Evolutionary conservation across 2,797 vertebrate species (phyloP).

Genomic region (Leuciscus waleckii): DNA sequence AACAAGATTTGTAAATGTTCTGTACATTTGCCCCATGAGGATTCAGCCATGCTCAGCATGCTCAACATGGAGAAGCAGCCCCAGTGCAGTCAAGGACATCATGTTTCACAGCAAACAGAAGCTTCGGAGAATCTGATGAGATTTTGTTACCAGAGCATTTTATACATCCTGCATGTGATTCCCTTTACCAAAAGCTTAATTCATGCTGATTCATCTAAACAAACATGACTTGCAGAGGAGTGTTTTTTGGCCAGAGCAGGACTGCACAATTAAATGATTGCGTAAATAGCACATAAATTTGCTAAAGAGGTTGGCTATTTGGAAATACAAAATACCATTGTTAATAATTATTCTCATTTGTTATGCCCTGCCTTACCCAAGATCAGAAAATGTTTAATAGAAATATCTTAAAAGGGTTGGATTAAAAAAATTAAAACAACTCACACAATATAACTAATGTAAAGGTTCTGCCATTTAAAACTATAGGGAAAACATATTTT

Average conservation of each 20-base stretch:
- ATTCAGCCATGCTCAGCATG: conserved; percentile 45
- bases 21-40: conserved; percentile 56
- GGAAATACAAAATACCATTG: not conserved
- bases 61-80: conserved; percentile 37
- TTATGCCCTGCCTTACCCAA: too few species aligned
- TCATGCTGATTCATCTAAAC: not conserved
- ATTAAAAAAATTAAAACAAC: too few species aligned
- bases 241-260: not conserved
- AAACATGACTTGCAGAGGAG: not conserved
- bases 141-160: not conserved
- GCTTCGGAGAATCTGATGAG: not conserved
- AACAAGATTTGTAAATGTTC: not conserved
- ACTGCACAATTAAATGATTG: not conserved
- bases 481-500: too few species aligned
- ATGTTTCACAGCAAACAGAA: conserved; percentile 35
- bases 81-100: conserved; percentile 31
- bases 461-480: too few species aligned
- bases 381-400: too few species aligned
- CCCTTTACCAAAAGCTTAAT: not conserved
- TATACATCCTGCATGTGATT: not conserved
- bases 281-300: not conserved
- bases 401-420: too few species aligned
- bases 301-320: not conserved
- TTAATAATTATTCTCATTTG: not conserved
- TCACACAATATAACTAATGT: too few species aligned